These are phyloP conservation scores for Drosophila neotestacea DNA, from an alignment of 2,888 invertebrate genomes.

Conservation along the genomic window DNA sequence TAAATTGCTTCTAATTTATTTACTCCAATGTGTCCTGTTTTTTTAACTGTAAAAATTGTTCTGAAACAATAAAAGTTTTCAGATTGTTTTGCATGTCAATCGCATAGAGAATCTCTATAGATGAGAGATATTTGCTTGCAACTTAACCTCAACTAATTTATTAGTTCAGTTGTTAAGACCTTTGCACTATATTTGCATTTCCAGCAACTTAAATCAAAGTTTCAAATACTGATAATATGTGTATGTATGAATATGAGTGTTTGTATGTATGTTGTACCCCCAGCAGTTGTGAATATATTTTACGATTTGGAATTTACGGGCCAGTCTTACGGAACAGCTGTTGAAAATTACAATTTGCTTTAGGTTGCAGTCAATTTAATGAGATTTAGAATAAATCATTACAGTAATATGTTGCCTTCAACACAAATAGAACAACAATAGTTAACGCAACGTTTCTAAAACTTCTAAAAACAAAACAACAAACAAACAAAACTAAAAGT, in stretches of 20 bases:
- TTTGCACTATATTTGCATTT: constrained; percentile 47
- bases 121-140: not conserved
- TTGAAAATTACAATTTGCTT: constrained; percentile 45
- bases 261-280: not conserved
- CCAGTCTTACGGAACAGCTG: constrained; percentile 36
- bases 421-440: constrained; percentile 59
- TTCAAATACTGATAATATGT: constrained; percentile 7
- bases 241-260: not conserved
- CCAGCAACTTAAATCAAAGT: constrained; percentile 7
- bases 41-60: not conserved
- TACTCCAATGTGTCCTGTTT: not conserved
- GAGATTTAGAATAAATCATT: constrained; percentile 26
- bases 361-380: constrained; percentile 27
- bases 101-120: not conserved
- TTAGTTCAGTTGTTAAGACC: constrained; percentile 23
- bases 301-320: constrained; percentile 56
- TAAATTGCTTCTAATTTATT: too few relatives aligned
- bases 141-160: constrained; percentile 21
- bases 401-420: constrained; percentile 73
- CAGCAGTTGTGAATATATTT: constrained; percentile 25
- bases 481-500: constrained; percentile 14
- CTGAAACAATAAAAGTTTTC: not conserved
- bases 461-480: constrained; percentile 34
- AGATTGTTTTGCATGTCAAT: not conserved
- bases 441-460: constrained; percentile 79